These are phyloP conservation scores for Eupithecia insigniata DNA, from an alignment of 2,888 invertebrate genomes.

Conservation along the genomic window DNA sequence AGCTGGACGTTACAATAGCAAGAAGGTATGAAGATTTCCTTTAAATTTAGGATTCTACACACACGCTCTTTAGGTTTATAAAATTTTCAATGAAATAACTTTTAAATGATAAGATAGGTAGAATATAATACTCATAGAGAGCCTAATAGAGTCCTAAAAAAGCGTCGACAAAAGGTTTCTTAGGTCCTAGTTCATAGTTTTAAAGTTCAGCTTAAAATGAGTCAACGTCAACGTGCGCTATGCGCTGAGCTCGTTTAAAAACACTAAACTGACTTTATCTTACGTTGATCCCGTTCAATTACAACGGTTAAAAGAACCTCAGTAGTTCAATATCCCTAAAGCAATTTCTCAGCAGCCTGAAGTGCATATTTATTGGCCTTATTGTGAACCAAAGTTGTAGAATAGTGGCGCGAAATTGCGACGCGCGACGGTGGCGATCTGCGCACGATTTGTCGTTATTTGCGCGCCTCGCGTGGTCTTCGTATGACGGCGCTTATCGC, in stretches of 20 bases:
- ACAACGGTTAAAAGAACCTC: not conserved
- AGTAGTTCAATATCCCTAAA: not conserved
- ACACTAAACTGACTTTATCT: not conserved
- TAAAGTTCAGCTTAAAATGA: not conserved
- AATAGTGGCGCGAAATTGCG: conserved; percentile 25
- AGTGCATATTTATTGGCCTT: conserved; percentile 18
- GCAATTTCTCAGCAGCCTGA: not conserved
- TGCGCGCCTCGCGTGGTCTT: conserved; percentile 56
- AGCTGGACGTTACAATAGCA: not conserved
- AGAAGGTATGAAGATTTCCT: not conserved
- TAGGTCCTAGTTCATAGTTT: not conserved
- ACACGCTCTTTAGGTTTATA: not conserved
- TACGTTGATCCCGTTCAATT: not conserved
- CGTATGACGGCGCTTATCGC: conserved; percentile 77
- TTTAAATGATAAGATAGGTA: not conserved
- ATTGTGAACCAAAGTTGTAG: conserved; percentile 4
- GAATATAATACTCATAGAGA: not conserved
- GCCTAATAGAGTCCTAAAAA: not conserved
- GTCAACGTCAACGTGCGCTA: not conserved
- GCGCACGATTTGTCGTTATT: conserved; percentile 79
- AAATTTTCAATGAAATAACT: not conserved
- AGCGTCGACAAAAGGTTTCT: not conserved
- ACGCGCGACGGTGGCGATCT: conserved; percentile 57
- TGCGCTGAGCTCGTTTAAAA: not conserved
- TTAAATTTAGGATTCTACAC: not conserved